Evolutionary conservation across 2,888 invertebrate genomes (phyloP).

Genomic region (Gisinianus flammeolus): DNA sequence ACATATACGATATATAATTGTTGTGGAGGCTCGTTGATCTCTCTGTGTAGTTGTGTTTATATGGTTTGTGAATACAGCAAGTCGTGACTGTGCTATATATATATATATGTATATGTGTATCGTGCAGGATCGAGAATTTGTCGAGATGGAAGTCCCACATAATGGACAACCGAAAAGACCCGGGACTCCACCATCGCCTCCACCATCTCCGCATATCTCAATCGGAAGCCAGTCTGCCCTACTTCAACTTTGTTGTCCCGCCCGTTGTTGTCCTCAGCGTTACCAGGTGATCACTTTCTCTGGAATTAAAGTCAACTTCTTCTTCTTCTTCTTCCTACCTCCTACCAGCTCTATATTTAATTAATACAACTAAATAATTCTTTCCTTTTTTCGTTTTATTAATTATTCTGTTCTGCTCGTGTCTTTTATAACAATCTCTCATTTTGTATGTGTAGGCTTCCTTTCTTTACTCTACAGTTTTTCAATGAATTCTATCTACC

Average conservation of each 20-base stretch:
- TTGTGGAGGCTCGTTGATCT: slow-evolving; percentile 7
- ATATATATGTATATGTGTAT: not conserved
- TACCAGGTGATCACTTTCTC: slow-evolving; percentile 56
- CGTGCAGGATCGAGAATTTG: slow-evolving; percentile 90
- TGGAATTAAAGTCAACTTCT: not conserved
- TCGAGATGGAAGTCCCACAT: slow-evolving; percentile 92
- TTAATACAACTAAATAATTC: not conserved
- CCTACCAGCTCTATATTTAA: not conserved
- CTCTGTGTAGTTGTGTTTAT: not conserved
- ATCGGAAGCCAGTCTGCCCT: slow-evolving; percentile 57
- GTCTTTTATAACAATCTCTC: not conserved
- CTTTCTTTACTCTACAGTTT: not conserved
- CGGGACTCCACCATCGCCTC: slow-evolving; percentile 63
- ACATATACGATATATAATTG: not conserved
- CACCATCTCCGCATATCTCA: slow-evolving; percentile 57
- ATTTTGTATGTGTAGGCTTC: slow-evolving; percentile 11
- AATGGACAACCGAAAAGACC: slow-evolving; percentile 93
- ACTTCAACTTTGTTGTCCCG: slow-evolving; percentile 58
- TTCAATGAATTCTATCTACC: not conserved
- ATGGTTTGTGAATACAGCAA: too few relatives aligned
- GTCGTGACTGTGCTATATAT: too few relatives aligned
- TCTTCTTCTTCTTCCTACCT: not conserved
- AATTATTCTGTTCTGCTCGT: not conserved
- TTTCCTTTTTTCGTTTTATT: not conserved
- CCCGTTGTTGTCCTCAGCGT: slow-evolving; percentile 59